Percentiles rank a stretch among this genome's conserved stretches.
phyloP scores from a whole-genome alignment of 2,797 vertebrate species.

The Pagetopsis macropterus region DNA sequence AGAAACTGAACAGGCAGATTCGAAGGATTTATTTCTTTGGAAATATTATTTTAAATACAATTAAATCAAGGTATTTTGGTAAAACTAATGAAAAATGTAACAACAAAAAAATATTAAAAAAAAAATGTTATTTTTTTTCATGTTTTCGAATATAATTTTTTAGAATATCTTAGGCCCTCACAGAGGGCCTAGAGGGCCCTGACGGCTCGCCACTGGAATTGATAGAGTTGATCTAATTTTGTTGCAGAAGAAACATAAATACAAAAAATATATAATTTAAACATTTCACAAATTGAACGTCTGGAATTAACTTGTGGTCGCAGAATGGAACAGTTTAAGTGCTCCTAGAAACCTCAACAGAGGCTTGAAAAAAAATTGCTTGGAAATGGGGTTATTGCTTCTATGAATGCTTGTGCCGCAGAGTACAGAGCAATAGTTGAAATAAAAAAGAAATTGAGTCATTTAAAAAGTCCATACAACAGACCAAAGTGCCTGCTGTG shows the following conservation, averaged over 20 bases:
- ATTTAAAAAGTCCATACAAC: conserved; percentile 32
- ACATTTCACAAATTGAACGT: conserved; percentile 3
- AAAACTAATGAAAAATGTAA: no score
- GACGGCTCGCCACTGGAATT: no score
- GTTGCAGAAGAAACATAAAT: not conserved
- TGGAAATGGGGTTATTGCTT: conserved; percentile 16
- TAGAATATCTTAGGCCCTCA: no score
- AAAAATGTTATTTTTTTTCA: no score
- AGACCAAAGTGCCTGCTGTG: conserved; percentile 8
- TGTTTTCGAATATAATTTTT: no score
- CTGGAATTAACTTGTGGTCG: conserved; percentile 19
- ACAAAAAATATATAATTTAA: conserved; percentile 1
- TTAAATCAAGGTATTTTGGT: no score
- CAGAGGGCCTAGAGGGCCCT: no score
- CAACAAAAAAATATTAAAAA: no score
- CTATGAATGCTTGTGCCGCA: conserved; percentile 19
- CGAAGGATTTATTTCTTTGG: no score
- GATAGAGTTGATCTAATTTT: not conserved
- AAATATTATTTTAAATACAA: no score
- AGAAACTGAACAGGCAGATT: no score
- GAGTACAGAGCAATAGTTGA: conserved; percentile 16
- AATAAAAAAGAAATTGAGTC: conserved; percentile 40
- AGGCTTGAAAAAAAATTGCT: conserved; percentile 26
- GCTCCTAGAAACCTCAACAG: conserved; percentile 3
- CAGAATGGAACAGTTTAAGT: conserved; percentile 16